Conservation (phyloP, 2,888 invertebrate species). For the Tinea trinotella region DNA sequence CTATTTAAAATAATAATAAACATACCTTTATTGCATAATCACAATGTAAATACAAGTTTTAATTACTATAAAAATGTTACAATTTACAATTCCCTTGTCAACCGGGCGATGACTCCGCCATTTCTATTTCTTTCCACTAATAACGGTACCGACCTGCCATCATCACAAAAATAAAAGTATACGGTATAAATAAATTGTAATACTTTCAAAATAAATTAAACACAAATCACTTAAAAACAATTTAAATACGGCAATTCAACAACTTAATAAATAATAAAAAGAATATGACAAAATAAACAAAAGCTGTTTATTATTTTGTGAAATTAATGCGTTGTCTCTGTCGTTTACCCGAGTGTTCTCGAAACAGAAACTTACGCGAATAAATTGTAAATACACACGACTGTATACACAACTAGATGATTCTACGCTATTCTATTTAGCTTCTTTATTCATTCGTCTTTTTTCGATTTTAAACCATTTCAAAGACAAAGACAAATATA, state of each 20-base stretch:
- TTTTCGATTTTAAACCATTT: not conserved
- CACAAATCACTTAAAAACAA: not conserved
- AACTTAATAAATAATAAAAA: not conserved
- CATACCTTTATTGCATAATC: slow-evolving; percentile 3
- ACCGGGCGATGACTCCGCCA: slow-evolving; percentile 57
- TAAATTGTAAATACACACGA: slow-evolving; percentile 1
- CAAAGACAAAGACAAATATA: not conserved
- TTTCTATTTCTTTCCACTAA: slow-evolving; percentile 29
- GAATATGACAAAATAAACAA: not conserved
- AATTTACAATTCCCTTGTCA: slow-evolving; percentile 36
- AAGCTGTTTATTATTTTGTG: not conserved
- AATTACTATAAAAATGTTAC: slow-evolving; percentile 27
- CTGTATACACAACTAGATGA: not conserved
- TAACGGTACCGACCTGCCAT: slow-evolving; percentile 2
- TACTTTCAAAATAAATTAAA: not conserved
- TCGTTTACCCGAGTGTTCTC: not conserved
- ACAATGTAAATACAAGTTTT: not conserved
- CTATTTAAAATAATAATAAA: not conserved
- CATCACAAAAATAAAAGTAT: not conserved
- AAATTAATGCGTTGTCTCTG: not conserved
- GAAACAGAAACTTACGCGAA: slow-evolving; percentile 2
- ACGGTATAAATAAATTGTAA: not conserved
- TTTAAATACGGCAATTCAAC: not conserved
- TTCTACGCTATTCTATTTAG: not conserved
- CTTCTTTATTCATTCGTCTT: not conserved